Conservation (phyloP, 2,113 vertebrate genomes). For the Proteles cristata region DNA sequence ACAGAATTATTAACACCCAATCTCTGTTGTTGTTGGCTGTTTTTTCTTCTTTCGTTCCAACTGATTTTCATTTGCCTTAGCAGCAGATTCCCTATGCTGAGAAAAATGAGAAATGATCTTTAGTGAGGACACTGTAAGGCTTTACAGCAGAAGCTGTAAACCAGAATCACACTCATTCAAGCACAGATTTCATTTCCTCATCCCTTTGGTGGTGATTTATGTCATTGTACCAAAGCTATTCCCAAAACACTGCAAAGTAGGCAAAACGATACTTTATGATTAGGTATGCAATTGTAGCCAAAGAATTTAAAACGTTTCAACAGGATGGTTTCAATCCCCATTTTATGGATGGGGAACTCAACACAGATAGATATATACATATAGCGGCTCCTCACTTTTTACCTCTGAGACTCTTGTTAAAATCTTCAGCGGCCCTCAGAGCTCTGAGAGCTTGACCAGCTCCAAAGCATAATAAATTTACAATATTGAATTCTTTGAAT, state of each 20-base stretch:
- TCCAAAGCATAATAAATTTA: neutral
- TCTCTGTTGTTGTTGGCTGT: neutral
- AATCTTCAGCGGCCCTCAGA: neutral
- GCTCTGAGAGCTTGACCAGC: neutral
- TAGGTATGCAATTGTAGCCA: neutral
- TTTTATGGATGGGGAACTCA: neutral
- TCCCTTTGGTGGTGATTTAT: neutral
- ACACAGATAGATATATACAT: neutral
- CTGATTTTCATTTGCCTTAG: conserved; percentile 33
- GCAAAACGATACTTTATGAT: conserved; percentile 34
- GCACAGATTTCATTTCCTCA: neutral
- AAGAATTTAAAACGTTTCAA: conserved; percentile 21
- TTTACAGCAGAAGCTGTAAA: neutral
- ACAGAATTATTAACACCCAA: conserved; percentile 5
- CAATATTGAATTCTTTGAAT: neutral
- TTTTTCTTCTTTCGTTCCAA: neutral
- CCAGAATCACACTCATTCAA: neutral
- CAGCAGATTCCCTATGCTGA: neutral
- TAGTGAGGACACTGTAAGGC: neutral
- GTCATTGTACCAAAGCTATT: neutral
- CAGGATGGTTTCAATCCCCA: neutral
- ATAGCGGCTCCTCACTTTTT: neutral
- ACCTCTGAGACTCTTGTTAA: neutral
- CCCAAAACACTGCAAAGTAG: neutral
- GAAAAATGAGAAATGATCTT: neutral